Evolutionary conservation across 2,888 invertebrate species (phyloP).

Genomic region (Hipparchia sbordonii): DNA sequence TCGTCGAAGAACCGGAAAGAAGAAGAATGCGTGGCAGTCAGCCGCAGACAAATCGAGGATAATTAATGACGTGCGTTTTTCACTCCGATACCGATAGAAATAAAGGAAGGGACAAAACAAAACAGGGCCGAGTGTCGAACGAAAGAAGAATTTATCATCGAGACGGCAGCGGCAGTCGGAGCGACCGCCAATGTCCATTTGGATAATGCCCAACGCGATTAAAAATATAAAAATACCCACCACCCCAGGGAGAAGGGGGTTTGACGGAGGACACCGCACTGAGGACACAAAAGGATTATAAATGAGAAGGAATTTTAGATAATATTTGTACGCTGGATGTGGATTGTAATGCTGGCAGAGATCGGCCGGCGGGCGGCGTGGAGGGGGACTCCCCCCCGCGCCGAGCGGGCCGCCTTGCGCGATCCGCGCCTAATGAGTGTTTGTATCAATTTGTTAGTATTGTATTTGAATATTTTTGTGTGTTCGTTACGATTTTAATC

Average conservation of each 20-base stretch:
- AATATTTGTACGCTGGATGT: conserved; percentile 83
- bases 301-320: conserved; percentile 84
- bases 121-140: conserved; percentile 80
- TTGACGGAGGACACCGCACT: conserved; percentile 82
- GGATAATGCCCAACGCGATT: conserved; percentile 83
- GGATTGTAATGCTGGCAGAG: conserved; percentile 77
- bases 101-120: conserved; percentile 78
- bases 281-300: conserved; percentile 84
- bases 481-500: conserved; percentile 82
- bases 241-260: conserved; percentile 54
- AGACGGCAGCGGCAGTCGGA: conserved; percentile 76
- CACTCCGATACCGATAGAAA: conserved; percentile 63
- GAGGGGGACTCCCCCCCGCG: conserved; percentile 47
- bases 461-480: conserved; percentile 82
- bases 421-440: conserved; percentile 80
- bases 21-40: conserved; percentile 71
- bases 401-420: conserved; percentile 64
- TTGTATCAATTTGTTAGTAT: conserved; percentile 84
- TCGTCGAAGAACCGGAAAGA: conserved; percentile 66
- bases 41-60: conserved; percentile 75
- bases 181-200: conserved; percentile 81
- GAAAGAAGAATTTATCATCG: conserved; percentile 82
- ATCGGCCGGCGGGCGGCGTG: conserved; percentile 42
- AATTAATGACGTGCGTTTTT: conserved; percentile 77
- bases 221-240: conserved; percentile 83